Base-by-base conservation (phyloP, 2,888 invertebrate genomes). In the Tetranychus truncatus region DNA sequence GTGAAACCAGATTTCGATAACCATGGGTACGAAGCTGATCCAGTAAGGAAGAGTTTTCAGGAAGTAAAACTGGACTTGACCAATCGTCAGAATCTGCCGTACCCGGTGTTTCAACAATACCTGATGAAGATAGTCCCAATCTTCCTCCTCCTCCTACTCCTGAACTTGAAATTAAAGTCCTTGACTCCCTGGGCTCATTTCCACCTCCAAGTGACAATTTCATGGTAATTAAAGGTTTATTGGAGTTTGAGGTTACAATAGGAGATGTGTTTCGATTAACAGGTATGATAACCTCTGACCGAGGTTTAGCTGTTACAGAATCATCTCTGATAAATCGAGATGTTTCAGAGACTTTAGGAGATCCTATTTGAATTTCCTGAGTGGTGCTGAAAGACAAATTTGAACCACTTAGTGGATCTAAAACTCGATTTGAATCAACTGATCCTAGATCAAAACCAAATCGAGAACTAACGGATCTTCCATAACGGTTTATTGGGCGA, bases 11-110 rank as follows among this genome's bases (percentile, higher is more conserved):
- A 74, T 76, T 77, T 75, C 78, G 75, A 69, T 79, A 79, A 11
- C 79, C 79, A 66, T 78, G 77, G 71, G 78, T 79, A 74, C 78
- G 76, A 34, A 79, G 73, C 45, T 79, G 79, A 74, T 79, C 79
- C 21, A 79, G 71, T 24, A 79, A 76, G 44, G 79, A 78, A 9
- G 75, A 76, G 21, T 69, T 76, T 71, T 77, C 77, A 21, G 74
- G 74, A n/a, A 76, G 55, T 5, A 69, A 24, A 21, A 69, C 21
- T 15, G 72, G 44, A 72, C 72, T 72, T 8, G 72, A 24, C 69
- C 69, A 69, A 24, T 24, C 69, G 20, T 21, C 24, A 24, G 69
- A 24, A 2, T 69, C 69, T 20, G 69, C 69, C 21, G 69, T 24
- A 20, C 24, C 69, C 20, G 69, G 21, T 5, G 34, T 71, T 71